Base-by-base conservation (phyloP, 2,113 vertebrate genomes). In the Anguilla japonica region DNA sequence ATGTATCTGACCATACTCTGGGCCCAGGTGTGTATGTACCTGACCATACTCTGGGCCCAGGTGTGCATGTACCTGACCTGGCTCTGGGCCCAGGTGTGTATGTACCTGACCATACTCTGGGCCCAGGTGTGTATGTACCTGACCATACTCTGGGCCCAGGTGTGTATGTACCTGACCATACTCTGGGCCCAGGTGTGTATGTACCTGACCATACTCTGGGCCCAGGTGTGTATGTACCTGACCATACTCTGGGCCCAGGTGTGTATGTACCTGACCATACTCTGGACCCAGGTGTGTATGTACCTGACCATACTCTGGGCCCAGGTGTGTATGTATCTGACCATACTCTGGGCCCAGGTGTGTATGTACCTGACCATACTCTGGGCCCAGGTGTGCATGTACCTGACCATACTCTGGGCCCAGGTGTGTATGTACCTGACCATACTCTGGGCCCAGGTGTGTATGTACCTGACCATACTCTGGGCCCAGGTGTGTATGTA, bases 151-250 rank as follows among this genome's bases (percentile, higher is more conserved):
- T 34, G 1, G 0, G 34, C 34, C 34, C 40, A 46, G 15, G 14
- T 18, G 50, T 57, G 40, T 41, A 2, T 18, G 2, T 90, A 98
- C 97, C 96, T 98, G 96, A n/a, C n/a, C n/a, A n/a, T n/a, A n/a
- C n/a, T n/a, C n/a, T n/a, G n/a, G n/a, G n/a, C n/a, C n/a, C n/a
- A 41, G n/a, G 83, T 50, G 81, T 56, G 53, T 56, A 56, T 34
- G 34, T 34, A 34, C 34, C 34, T 1, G 34, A 34, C 34, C 34
- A 34, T 34, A 34, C 34, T 34, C 34, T 34, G 1, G 0, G 34
- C 34, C 34, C 40, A 46, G 15, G 14, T 18, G 50, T 57, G 40
- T 41, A 2, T 18, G 2, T 90, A 98, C 97, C 96, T 98, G 96
- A 34, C 34, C 34, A 34, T 34, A 34, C 34, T 34, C 34, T 34